Conservation (phyloP, 2,113 vertebrate genomes). For the Thomomys bottae region DNA sequence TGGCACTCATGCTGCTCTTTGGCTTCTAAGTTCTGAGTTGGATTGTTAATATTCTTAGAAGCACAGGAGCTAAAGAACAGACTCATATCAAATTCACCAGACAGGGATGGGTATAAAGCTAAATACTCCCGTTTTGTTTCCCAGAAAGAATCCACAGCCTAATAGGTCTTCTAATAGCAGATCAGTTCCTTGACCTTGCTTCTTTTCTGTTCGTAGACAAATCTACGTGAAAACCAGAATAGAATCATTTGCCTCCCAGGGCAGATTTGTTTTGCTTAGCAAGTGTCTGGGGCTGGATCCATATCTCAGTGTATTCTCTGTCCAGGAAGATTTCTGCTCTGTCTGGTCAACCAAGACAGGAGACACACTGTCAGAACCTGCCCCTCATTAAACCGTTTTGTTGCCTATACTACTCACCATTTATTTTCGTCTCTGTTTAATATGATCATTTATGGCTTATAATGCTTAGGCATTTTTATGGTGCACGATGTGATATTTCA, state of each 20-base stretch:
- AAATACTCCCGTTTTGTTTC: background rate
- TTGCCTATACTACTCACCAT: background rate
- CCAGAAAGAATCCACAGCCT: background rate
- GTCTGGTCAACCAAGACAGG: background rate
- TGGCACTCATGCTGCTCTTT: background rate
- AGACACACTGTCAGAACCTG: background rate
- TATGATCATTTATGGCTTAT: background rate
- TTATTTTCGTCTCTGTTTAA: background rate
- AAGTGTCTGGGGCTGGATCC: too few species aligned
- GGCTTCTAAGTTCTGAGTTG: background rate
- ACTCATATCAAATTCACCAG: background rate
- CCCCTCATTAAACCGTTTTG: background rate
- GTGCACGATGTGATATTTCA: background rate
- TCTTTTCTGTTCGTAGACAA: background rate
- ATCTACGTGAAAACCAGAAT: background rate
- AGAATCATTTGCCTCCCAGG: background rate
- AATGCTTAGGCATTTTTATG: too few species aligned
- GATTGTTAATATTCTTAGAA: background rate
- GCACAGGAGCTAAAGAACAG: background rate
- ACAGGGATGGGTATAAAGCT: background rate
- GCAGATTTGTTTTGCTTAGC: background rate
- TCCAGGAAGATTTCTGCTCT: background rate
- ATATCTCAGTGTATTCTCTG: rapidly evolving
- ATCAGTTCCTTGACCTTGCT: background rate
- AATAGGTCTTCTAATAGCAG: background rate